Conservation (phyloP, 2,888 invertebrate genomes). For the Drosophila fulvimacula region DNA sequence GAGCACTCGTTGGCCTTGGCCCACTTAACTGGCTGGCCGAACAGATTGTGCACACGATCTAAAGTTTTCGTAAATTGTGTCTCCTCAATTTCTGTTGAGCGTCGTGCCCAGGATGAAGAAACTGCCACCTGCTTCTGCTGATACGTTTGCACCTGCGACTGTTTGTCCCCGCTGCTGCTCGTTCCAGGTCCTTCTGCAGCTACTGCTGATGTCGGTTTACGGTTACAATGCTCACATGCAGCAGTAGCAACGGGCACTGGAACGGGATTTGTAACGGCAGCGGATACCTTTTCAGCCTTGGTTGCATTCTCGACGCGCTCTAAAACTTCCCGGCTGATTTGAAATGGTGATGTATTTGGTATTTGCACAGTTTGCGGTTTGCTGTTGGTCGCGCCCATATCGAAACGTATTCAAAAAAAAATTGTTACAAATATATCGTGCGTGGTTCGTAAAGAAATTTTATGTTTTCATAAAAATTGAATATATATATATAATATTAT, state of each 20-base stretch:
- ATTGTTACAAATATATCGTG: constrained; percentile 20
- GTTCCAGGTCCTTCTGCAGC: not conserved
- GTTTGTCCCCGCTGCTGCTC: not conserved
- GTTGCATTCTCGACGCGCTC: constrained; percentile 54
- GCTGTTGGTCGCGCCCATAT: constrained; percentile 67
- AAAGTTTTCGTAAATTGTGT: constrained; percentile 55
- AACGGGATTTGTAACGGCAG: not conserved
- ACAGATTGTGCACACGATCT: constrained; percentile 54
- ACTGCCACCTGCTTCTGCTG: constrained; percentile 13
- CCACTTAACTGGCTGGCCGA: constrained; percentile 54
- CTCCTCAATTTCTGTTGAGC: constrained; percentile 59
- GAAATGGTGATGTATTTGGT: constrained; percentile 49
- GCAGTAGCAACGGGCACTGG: not conserved
- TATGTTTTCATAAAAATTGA: constrained; percentile 38
- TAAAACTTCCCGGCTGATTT: constrained; percentile 57
- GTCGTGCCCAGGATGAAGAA: constrained; percentile 38
- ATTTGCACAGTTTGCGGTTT: constrained; percentile 68
- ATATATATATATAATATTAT: constrained; percentile 20
- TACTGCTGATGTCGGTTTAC: not conserved
- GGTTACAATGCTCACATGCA: constrained; percentile 33
- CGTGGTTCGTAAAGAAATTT: constrained; percentile 36
- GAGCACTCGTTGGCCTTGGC: constrained; percentile 39
- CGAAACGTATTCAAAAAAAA: constrained; percentile 18
- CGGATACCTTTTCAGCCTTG: not conserved
- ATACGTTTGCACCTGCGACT: not conserved